A percentile compares a stretch with the other conserved stretches of the same genome.
phyloP scores from a whole-genome alignment of 2,888 invertebrate genomes.

The Spicauda simplicius region DNA sequence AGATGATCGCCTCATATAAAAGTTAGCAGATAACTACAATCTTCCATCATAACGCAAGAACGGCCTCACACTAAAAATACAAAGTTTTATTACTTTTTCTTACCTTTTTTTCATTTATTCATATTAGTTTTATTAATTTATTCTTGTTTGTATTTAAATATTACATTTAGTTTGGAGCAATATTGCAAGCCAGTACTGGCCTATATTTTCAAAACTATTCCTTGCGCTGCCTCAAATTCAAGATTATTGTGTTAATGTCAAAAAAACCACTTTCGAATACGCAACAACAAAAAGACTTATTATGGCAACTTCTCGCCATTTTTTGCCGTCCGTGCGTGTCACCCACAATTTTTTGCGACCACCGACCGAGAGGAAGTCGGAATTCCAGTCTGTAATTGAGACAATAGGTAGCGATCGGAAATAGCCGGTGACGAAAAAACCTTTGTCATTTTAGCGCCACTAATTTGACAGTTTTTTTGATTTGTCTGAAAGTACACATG shows the following conservation, averaged over 20 bases:
- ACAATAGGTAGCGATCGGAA: slow-evolving; percentile 66
- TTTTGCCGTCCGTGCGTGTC: slow-evolving; percentile 28
- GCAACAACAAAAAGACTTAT: slow-evolving; percentile 1
- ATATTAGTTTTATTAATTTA: no score
- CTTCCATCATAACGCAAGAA: no score
- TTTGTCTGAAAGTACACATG: background rate
- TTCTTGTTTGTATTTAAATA: no score
- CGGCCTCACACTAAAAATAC: no score
- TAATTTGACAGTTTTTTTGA: slow-evolving; percentile 50
- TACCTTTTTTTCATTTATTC: no score
- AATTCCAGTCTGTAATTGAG: slow-evolving; percentile 67
- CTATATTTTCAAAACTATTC: no score
- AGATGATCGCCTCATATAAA: no score
- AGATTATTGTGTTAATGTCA: background rate
- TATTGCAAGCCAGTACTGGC: background rate
- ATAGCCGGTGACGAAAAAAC: slow-evolving; percentile 53
- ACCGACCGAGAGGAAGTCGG: slow-evolving; percentile 66
- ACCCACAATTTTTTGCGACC: slow-evolving; percentile 54
- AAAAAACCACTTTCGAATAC: background rate
- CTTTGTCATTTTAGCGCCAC: slow-evolving; percentile 53
- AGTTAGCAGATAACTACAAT: no score
- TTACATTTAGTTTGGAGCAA: no score
- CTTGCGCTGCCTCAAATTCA: background rate
- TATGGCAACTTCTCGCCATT: no score
- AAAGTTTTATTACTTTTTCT: no score